Conservation (phyloP, 2,113 vertebrate species). For the Paracanthobrama guichenoti region DNA sequence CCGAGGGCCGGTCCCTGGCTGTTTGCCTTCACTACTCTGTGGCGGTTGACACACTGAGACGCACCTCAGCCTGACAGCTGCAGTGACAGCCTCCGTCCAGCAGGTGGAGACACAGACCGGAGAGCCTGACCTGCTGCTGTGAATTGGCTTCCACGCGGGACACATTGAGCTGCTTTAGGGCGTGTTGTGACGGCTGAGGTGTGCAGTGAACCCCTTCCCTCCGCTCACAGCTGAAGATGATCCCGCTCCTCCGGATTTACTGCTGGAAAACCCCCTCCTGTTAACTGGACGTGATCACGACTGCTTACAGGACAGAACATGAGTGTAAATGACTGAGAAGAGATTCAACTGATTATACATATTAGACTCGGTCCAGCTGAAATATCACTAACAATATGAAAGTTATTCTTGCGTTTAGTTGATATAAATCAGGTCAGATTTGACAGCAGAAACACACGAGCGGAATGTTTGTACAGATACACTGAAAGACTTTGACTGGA, state of each 20-base stretch:
- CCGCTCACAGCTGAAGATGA: background rate
- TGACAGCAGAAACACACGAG: too few species aligned
- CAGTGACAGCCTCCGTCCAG: slow-evolving; percentile 51
- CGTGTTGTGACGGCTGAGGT: background rate
- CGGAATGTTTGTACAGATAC: background rate
- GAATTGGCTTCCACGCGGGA: too few species aligned
- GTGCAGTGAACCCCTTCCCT: slow-evolving; percentile 3
- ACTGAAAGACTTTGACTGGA: too few species aligned
- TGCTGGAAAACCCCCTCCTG: background rate
- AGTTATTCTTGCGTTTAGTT: too few species aligned
- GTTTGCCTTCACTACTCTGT: slow-evolving; percentile 91
- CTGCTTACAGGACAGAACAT: background rate
- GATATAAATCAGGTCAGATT: background rate
- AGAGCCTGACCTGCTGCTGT: too few species aligned
- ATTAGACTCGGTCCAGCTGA: too few species aligned
- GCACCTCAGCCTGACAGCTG: slow-evolving; percentile 72
- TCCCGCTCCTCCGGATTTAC: background rate
- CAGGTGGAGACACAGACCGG: slow-evolving; percentile 41
- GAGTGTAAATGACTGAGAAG: background rate
- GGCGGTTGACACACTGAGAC: slow-evolving; percentile 89
- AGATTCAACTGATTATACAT: too few species aligned
- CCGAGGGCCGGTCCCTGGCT: slow-evolving; percentile 76
- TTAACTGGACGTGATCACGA: background rate
- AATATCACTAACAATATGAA: too few species aligned
- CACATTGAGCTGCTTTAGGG: too few species aligned